phyloP scores from a whole-genome alignment of 2,888 invertebrate species.

The Cyrtodaria siliqua region DNA sequence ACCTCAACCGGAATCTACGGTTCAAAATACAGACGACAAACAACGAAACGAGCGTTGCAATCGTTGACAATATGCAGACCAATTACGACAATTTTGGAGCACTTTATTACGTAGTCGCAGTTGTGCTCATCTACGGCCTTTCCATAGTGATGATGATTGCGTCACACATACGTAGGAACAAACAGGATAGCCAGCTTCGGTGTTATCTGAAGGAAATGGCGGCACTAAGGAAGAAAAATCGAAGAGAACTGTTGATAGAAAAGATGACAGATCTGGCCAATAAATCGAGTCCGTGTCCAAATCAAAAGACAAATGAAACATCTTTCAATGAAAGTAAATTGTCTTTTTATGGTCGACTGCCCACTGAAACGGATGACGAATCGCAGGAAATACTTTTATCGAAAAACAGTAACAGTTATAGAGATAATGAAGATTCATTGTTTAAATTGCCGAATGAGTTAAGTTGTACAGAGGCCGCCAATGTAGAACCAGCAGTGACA shows the following conservation, averaged over 20 bases:
- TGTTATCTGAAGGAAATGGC: constrained; percentile 84
- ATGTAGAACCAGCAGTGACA: constrained; percentile 44
- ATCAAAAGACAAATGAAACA: constrained; percentile 35
- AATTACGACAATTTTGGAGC: constrained; percentile 83
- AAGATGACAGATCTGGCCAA: constrained; percentile 70
- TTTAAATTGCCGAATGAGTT: constrained; percentile 69
- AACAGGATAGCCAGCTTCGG: constrained; percentile 82
- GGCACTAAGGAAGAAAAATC: constrained; percentile 77
- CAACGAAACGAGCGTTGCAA: constrained; percentile 72
- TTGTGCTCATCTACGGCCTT: constrained; percentile 84
- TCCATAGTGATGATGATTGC: constrained; percentile 85
- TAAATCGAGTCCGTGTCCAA: constrained; percentile 37
- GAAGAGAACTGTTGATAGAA: constrained; percentile 78
- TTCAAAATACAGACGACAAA: constrained; percentile 70
- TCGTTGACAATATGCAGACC: constrained; percentile 70
- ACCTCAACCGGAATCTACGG: constrained; percentile 69
- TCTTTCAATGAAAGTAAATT: constrained; percentile 26
- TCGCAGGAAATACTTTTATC: constrained; percentile 55
- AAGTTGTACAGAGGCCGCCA: constrained; percentile 49
- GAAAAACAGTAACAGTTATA: constrained; percentile 63
- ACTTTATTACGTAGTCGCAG: constrained; percentile 85
- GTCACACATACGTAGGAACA: constrained; percentile 84
- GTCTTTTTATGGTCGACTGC: constrained; percentile 43
- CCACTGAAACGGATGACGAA: constrained; percentile 62
- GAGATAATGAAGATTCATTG: constrained; percentile 75